Evolutionary conservation across 53 echinoderm and acorn worm species (phyloP).

Genomic region (Patiria pectinifera): DNA sequence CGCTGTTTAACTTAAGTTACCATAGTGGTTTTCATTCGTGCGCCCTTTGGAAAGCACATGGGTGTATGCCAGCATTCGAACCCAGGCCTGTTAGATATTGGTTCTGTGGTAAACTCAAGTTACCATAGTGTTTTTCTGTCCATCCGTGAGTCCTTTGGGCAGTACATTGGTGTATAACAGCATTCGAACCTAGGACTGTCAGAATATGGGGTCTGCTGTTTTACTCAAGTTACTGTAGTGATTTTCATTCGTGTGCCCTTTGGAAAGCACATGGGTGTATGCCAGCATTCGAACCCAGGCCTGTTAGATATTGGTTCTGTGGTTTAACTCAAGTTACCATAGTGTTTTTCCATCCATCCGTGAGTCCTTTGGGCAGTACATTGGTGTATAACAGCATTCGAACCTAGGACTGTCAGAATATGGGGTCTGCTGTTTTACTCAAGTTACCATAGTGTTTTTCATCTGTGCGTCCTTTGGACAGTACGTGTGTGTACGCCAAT

Average conservation of each 20-base stretch:
- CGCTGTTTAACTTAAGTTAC: conserved; percentile 31
- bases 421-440: background rate
- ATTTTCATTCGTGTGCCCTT: conserved; percentile 87
- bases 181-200: no score
- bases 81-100: no score
- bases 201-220: background rate
- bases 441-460: conserved; percentile 91
- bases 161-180: no score
- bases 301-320: no score
- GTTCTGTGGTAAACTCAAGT: no score
- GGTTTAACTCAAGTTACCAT: no score
- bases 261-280: conserved; percentile 91
- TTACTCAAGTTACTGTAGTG: conserved; percentile 79
- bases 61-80: conserved; percentile 80
- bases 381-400: no score
- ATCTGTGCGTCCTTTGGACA: conserved; percentile 89
- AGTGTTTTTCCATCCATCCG: no score
- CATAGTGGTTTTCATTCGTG: conserved; percentile 91
- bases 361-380: no score
- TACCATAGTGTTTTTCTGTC: no score
- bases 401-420: no score
- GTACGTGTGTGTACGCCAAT: conserved; percentile 83
- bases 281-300: conserved; percentile 38
- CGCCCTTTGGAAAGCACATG: conserved; percentile 89
- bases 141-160: no score